A percentile compares a stretch with the other conserved stretches of the same genome.
phyloP scores from a whole-genome alignment of 2,113 vertebrate genomes.

The human (Homo sapiens) region GRCh38 chr4:133773001-133773500 shows the following conservation, averaged over 20 bases:
- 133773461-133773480: neutral
- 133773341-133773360: neutral
- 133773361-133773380: neutral
- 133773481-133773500: neutral
- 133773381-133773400: neutral
- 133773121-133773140: neutral
- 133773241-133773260: neutral
- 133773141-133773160: neutral
- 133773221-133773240: too few species aligned
- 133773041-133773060: neutral
- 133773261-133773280: neutral
- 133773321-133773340: fast-evolving
- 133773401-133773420: neutral
- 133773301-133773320: neutral
- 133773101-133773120: neutral
- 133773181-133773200: fast-evolving
- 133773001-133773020: neutral
- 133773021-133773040: neutral
- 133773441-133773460: neutral
- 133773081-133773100: neutral
- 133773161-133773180: fast-evolving
- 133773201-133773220: fast-evolving
- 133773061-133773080: neutral
- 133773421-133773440: neutral
- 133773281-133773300: neutral